Evolutionary conservation across 1,140 invertebrate genomes (phyloP).

Genomic region (Popillia japonica): DNA sequence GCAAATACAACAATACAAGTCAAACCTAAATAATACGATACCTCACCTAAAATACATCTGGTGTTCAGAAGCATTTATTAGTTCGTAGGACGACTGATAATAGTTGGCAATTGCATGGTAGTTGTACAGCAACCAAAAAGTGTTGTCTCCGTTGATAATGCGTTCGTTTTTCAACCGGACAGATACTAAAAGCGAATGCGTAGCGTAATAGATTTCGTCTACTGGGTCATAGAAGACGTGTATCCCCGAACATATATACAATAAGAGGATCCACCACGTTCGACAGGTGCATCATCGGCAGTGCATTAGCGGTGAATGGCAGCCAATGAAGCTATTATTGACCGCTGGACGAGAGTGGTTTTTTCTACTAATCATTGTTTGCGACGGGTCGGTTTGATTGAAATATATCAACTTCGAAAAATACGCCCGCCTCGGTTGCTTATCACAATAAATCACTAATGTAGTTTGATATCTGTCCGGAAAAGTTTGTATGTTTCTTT

Average conservation of each 20-base stretch:
- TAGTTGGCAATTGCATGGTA: background rate
- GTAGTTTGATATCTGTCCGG: conserved; percentile 46
- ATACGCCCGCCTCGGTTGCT: conserved; percentile 52
- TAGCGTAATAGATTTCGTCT: conserved; percentile 23
- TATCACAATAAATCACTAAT: conserved; percentile 57
- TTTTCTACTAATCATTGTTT: conserved; percentile 57
- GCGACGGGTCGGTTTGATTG: conserved; percentile 54
- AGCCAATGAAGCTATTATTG: conserved; percentile 55
- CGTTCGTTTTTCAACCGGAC: conserved; percentile 5
- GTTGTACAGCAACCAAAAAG: background rate
- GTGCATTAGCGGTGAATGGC: conserved; percentile 53
- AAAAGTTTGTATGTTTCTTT: background rate
- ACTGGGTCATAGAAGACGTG: background rate
- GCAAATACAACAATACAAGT: too few species aligned
- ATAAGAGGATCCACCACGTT: conserved; percentile 36
- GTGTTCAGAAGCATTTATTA: background rate
- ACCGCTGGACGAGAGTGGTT: conserved; percentile 55
- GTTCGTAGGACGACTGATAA: background rate
- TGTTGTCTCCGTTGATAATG: background rate
- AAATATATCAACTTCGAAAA: conserved; percentile 56
- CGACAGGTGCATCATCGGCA: conserved; percentile 44
- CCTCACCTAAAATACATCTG: background rate
- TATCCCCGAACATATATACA: conserved; percentile 25
- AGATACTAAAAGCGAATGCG: conserved; percentile 23
- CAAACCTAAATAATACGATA: too few species aligned